Evolutionary conservation across 2,888 invertebrate species (phyloP).

Genomic region (Tuberolachnus salignus): DNA sequence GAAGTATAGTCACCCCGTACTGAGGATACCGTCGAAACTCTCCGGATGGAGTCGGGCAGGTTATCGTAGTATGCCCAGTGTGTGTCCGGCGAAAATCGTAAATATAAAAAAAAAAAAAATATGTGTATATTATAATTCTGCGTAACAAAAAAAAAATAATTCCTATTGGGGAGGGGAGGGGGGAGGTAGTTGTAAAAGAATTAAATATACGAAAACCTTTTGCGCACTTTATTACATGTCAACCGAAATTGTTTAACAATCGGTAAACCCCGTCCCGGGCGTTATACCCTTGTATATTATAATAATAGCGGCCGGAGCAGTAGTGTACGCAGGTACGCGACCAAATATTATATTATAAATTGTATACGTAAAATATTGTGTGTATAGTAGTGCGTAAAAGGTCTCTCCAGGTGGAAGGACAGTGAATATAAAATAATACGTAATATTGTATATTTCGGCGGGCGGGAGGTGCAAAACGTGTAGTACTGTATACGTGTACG

Average conservation of each 20-base stretch:
- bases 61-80: too few relatives aligned
- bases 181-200: too few relatives aligned
- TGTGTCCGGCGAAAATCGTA: too few relatives aligned
- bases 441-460: background rate
- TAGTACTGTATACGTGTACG: background rate
- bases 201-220: conserved; percentile 14
- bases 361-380: background rate
- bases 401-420: conserved; percentile 12
- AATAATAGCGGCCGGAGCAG: background rate
- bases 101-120: too few relatives aligned
- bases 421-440: conserved; percentile 15
- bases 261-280: too few relatives aligned
- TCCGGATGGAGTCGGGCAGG: too few relatives aligned
- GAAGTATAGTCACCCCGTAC: too few relatives aligned
- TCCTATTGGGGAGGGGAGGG: too few relatives aligned
- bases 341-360: background rate
- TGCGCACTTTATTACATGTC: conserved; percentile 51
- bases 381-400: conserved; percentile 4
- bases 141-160: too few relatives aligned
- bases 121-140: too few relatives aligned
- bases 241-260: conserved; percentile 35
- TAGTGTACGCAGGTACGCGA: background rate
- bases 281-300: background rate
- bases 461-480: background rate
- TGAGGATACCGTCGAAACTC: too few relatives aligned